These are phyloP conservation scores for Bujurquina vittata DNA, from an alignment of 2,113 vertebrate genomes.

Conservation along the genomic window DNA sequence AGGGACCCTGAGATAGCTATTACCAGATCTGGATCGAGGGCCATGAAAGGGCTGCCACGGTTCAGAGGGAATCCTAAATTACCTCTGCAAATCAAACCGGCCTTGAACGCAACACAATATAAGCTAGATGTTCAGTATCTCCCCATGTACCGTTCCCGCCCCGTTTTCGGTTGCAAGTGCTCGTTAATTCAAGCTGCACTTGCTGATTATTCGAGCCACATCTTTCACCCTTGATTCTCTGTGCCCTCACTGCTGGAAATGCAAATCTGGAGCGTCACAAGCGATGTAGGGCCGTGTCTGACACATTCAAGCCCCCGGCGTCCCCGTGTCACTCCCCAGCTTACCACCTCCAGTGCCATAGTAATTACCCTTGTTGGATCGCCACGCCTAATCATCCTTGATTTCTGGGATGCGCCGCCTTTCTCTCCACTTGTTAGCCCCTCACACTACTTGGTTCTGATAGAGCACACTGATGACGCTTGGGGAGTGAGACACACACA, in stretches of 20 bases:
- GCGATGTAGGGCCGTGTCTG: slow-evolving; percentile 67
- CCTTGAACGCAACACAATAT: not conserved
- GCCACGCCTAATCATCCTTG: slow-evolving; percentile 80
- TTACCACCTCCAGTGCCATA: slow-evolving; percentile 63
- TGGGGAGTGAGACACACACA: slow-evolving; percentile 35
- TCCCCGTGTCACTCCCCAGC: slow-evolving; percentile 51
- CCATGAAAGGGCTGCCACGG: slow-evolving; percentile 23
- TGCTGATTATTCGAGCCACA: slow-evolving; percentile 69
- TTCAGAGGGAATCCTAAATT: slow-evolving; percentile 49
- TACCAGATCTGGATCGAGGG: slow-evolving; percentile 42
- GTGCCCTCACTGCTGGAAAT: slow-evolving; percentile 65
- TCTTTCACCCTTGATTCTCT: slow-evolving; percentile 68
- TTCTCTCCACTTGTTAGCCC: slow-evolving; percentile 79
- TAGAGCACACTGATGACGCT: slow-evolving; percentile 71
- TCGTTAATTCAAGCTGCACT: slow-evolving; percentile 58
- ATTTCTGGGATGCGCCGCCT: slow-evolving; percentile 75
- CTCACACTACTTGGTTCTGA: slow-evolving; percentile 66
- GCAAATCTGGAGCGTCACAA: slow-evolving; percentile 72
- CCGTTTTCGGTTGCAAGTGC: slow-evolving; percentile 3
- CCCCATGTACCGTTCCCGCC: not conserved
- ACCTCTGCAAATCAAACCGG: slow-evolving; percentile 44
- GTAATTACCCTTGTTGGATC: slow-evolving; percentile 80
- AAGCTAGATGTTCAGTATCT: not conserved
- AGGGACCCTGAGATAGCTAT: slow-evolving; percentile 41
- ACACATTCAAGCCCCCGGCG: slow-evolving; percentile 63